These are phyloP conservation scores for Aegithalos caudatus DNA, from an alignment of 2,113 vertebrate species.

Conservation along the genomic window DNA sequence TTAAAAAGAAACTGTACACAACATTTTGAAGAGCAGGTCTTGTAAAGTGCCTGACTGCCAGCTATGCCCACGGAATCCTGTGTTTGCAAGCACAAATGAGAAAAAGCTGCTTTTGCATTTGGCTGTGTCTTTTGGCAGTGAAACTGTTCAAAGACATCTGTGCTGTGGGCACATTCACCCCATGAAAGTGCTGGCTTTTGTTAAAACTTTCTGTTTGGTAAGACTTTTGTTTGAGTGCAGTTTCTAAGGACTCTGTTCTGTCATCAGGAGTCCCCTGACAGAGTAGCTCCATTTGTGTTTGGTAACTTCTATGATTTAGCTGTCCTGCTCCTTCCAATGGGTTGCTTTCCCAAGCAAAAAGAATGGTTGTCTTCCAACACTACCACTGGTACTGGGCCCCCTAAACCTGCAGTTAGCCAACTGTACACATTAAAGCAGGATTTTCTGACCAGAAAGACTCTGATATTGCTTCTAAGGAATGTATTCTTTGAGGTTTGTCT, in stretches of 20 bases:
- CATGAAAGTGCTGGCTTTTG: background rate
- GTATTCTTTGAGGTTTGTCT: background rate
- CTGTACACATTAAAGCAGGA: background rate
- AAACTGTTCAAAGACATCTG: background rate
- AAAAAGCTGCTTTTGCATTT: slow-evolving; percentile 25
- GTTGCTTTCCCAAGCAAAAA: background rate
- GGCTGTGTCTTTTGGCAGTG: background rate
- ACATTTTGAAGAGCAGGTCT: background rate
- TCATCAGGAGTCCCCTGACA: background rate
- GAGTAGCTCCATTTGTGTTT: background rate
- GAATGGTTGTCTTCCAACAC: background rate
- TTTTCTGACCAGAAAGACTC: background rate
- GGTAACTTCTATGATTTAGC: background rate
- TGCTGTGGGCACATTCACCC: background rate
- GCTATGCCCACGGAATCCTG: background rate
- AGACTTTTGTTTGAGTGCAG: background rate
- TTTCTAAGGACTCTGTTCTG: background rate
- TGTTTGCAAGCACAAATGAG: background rate
- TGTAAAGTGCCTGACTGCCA: background rate
- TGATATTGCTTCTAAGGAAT: background rate
- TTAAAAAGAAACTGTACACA: background rate
- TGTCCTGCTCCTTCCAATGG: background rate
- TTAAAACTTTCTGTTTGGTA: background rate
- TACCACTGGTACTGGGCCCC: background rate
- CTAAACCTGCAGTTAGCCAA: background rate